Base-by-base conservation (phyloP, 2,888 invertebrate genomes). In the Oasisia sp. region DNA sequence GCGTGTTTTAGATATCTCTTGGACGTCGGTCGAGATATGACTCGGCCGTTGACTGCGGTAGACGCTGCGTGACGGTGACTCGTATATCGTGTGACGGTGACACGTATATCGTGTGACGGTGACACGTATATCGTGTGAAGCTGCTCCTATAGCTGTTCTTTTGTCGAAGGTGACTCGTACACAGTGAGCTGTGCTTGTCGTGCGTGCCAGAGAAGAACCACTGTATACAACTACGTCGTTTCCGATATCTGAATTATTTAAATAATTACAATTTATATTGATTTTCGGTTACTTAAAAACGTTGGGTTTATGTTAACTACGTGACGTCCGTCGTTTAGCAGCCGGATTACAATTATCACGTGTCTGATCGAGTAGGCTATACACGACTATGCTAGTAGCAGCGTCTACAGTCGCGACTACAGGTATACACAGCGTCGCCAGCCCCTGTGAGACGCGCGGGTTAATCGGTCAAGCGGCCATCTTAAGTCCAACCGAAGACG, bases 401-500 rank as follows among this genome's bases (percentile, higher is more conserved):
- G n/a, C n/a, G 74, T 74, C 74, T 74, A 74, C 74, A 74, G 3
- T 19, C 74, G 74, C 74, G n/a, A 74, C n/a, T 27, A 74, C 74
- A 74, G 27, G 27, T 27, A n/a, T 7, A 74, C 19, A 74, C 74
- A 5, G 19, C 27, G 74, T 74, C 74, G 74, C 27, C 58, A 58
- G 19, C 58, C n/a, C n/a, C n/a, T n/a, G n/a, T 38, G 38, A 38
- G 38, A 27, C 19, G 27, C 7, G n/a, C n/a, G n/a, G 27, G 74
- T 74, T 27, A 74, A 27, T 27, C 27, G 74, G 74, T 74, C 74
- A 74, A 27, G 74, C 27, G 74, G 74, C 74, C 27, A 74, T 74
- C 19, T 74, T 74, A 74, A 74, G 74, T 92, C 93, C 93, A 93
- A 32, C 94, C 94, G 91, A 95, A 94, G 92, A 94, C 89, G 32